A percentile compares a stretch with the other conserved stretches of the same genome.
phyloP scores from a whole-genome alignment of 2,113 vertebrate genomes.

The Xenus cinereus region DNA sequence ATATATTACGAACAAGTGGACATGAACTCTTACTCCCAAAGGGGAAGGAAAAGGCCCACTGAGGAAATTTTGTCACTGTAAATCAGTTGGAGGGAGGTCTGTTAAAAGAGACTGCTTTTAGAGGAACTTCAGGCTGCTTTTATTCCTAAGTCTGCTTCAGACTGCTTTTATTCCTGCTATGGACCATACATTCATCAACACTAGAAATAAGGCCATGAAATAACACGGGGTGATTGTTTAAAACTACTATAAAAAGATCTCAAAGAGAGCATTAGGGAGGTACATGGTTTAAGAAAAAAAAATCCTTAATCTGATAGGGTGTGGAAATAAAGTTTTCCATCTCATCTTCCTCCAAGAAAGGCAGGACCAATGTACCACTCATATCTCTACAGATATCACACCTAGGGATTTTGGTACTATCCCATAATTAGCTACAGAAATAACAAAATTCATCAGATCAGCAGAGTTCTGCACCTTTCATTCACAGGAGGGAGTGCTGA shows the following conservation, averaged over 20 bases:
- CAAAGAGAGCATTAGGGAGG: background rate
- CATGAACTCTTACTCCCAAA: background rate
- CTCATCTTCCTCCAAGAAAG: background rate
- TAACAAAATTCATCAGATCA: background rate
- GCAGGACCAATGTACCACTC: background rate
- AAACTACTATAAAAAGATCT: background rate
- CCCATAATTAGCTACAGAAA: background rate
- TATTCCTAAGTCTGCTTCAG: background rate
- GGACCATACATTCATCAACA: background rate
- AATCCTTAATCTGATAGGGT: background rate
- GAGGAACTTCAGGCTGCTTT: background rate
- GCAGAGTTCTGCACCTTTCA: background rate
- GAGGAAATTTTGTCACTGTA: background rate
- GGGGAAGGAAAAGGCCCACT: background rate
- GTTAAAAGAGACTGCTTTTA: background rate
- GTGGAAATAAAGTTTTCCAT: background rate
- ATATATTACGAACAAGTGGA: constrained; percentile 49
- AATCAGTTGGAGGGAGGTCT: background rate
- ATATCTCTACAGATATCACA: background rate
- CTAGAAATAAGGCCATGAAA: background rate
- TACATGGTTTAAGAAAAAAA: background rate
- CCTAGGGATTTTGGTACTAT: background rate
- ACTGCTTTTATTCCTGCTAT: background rate
- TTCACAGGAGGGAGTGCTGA: background rate
- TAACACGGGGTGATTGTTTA: background rate